Evolutionary conservation across 2,888 invertebrate species (phyloP), one percentile per base, ranked within the genome.

Genomic region (Timandra comae): DNA sequence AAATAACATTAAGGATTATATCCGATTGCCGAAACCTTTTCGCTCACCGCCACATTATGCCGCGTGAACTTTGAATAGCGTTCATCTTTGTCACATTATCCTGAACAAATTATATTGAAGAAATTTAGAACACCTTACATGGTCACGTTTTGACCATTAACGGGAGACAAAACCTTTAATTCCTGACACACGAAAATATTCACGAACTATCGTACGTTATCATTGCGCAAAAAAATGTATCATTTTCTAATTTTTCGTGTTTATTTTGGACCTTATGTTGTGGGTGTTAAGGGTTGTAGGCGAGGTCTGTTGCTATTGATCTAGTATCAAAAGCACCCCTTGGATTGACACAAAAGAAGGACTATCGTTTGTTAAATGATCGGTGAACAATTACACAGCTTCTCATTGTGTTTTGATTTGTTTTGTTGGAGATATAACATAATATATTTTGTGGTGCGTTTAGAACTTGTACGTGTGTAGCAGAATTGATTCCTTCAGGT

Each of bases 61-160:
- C 59, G n/a, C 61, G 56, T 61, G 55, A 61, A 60, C 46, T 52
- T 51, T 67, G 52, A 67, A 76, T 65, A 61, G 62, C 61, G 68
- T 61, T 56, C 67, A 75, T 78, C 72, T 58, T 65, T 79, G 81
- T 80, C 79, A 70, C 67, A 66, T 71, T 61, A 70, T 69, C 67
- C 68, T 54, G 63, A 63, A 71, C 68, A 74, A 67, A 75, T 78
- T 73, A 79, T 71, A 64, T 66, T 63, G 53, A n/a, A n/a, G n/a
- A 80, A 82, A 82, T 84, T 80, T 72, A 59, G 64, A 58, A 60
- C 68, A 60, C 64, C 64, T 65, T 71, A 62, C 60, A 67, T 66
- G 71, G 81, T 84, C 84, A 85, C 84, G 84, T 85, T 81, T 63
- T 61, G 63, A 68, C 77, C 84, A 82, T 85, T 84, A 85, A 77